These are phyloP conservation scores for Pseudomugil tenellus DNA, from an alignment of 2,797 vertebrate species.

Conservation along the genomic window DNA sequence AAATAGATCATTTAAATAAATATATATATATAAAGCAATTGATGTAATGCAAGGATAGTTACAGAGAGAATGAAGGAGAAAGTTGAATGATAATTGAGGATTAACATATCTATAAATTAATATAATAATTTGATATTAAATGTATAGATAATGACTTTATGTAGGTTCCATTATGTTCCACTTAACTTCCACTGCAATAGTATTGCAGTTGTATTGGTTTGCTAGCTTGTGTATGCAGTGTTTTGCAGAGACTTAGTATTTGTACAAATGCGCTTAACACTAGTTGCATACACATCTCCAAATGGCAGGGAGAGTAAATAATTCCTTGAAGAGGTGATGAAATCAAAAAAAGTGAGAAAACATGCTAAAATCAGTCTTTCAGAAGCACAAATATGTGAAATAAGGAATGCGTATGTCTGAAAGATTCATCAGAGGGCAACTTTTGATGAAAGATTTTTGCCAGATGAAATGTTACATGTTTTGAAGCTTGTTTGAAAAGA, in stretches of 20 bases:
- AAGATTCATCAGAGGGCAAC: not conserved
- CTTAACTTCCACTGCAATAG: not conserved
- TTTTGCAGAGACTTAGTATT: conserved; percentile 2
- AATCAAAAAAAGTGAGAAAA: conserved; percentile 4
- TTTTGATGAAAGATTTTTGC: not conserved
- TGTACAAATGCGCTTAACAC: conserved; percentile 9
- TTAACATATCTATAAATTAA: conserved; percentile 12
- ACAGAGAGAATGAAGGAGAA: not conserved
- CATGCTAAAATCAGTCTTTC: not conserved
- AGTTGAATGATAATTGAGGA: not conserved
- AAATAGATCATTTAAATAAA: conserved; percentile 19
- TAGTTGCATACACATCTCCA: conserved; percentile 10
- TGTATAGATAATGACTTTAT: not conserved
- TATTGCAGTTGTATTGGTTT: not conserved
- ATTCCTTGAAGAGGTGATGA: no score
- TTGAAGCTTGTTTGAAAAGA: not conserved
- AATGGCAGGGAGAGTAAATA: conserved; percentile 12
- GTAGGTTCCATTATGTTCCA: not conserved
- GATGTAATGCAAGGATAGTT: not conserved
- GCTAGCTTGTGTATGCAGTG: not conserved
- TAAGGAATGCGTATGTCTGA: not conserved
- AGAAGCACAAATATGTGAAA: not conserved
- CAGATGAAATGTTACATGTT: not conserved
- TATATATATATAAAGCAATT: no score
- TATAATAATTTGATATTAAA: not conserved